Base-by-base conservation (phyloP, 35 echinoderm and acorn worm species). In the Strongylocentrotus purpuratus region DNA sequence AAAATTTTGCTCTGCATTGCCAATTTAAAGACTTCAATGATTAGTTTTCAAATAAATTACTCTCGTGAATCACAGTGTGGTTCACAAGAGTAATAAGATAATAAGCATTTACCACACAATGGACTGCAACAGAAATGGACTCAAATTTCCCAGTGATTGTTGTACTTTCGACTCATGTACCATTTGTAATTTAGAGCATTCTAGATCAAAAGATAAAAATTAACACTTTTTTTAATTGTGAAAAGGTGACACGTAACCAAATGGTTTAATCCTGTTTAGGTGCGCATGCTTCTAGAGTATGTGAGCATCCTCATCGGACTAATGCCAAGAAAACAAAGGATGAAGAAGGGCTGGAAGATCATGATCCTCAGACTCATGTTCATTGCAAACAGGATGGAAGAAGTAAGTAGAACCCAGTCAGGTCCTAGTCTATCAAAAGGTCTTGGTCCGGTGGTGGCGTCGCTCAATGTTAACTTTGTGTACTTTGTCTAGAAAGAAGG, bases 351-450 rank as follows among this genome's bases (percentile, higher is more conserved):
- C 17, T 93, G 91, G 91, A 93, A 58, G 48, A 20, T 46, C 15
- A 93, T 93, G 46, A 58, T 93, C 31, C 15, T 31, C 33, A 93
- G 91, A 31, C 91, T 93, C 25, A 93, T 93, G 91, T 93, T 93
- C 91, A 93, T 93, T 17, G 31, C 46, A 47, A 18, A 14, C 3
- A 33, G 48, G 31, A 93, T 93, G 10, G 91, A 93, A 58, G 18
- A 93, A 46, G 91, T 93, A 31, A 47, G 91, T 93, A 31, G 13
- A 89, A 46, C n/a, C 15, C 12, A 17, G 33, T 89, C 20, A 41
- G 20, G 33, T 35, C 2, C 33, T 15, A 28, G 4, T 45, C 87
- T 89, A 33, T 89, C 8, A 8, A n/a, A 28, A 71, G 50, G 50
- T 86, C 85, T 31, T n/a, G 85, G 11, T 31, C 85, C 25, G 14